phyloP scores from a whole-genome alignment of 2,113 vertebrate genomes.

The Azemiops feae region DNA sequence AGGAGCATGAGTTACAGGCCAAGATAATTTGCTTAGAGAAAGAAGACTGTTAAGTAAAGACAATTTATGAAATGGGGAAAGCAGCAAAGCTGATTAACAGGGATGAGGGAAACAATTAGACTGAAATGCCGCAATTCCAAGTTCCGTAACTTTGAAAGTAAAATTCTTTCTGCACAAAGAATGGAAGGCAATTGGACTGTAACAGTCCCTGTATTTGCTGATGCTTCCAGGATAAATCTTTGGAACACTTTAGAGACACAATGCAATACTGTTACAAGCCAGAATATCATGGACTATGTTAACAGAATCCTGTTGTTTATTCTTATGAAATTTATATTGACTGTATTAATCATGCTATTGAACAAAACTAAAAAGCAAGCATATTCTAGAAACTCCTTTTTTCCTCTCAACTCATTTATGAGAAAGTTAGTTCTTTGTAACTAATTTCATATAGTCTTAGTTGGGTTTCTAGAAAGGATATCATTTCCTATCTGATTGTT shows the following conservation, averaged over 20 bases:
- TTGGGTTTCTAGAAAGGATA: neutral
- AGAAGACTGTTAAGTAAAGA: constrained; percentile 58
- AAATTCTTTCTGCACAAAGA: constrained; percentile 19
- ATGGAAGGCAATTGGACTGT: constrained; percentile 30
- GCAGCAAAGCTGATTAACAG: constrained; percentile 58
- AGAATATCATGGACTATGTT: neutral
- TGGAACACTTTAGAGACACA: no score
- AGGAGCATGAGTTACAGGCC: constrained; percentile 32
- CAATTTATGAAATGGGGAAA: constrained; percentile 58
- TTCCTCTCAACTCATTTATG: neutral
- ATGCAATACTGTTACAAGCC: neutral
- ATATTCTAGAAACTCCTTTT: neutral
- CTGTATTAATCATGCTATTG: neutral
- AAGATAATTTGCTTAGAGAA: constrained; percentile 47
- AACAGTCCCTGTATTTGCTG: neutral
- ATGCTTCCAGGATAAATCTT: neutral
- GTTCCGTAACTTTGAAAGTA: constrained; percentile 39
- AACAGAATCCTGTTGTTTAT: neutral
- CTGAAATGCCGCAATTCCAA: constrained; percentile 47
- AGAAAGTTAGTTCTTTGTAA: neutral
- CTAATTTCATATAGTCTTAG: neutral
- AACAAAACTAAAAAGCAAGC: neutral
- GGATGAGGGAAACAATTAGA: constrained; percentile 60
- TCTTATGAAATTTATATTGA: neutral
- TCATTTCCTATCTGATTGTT: neutral